A percentile compares a stretch with the other conserved stretches of the same genome.
phyloP scores from a whole-genome alignment of 2,797 vertebrate genomes.

The Tarsius wallacei region DNA sequence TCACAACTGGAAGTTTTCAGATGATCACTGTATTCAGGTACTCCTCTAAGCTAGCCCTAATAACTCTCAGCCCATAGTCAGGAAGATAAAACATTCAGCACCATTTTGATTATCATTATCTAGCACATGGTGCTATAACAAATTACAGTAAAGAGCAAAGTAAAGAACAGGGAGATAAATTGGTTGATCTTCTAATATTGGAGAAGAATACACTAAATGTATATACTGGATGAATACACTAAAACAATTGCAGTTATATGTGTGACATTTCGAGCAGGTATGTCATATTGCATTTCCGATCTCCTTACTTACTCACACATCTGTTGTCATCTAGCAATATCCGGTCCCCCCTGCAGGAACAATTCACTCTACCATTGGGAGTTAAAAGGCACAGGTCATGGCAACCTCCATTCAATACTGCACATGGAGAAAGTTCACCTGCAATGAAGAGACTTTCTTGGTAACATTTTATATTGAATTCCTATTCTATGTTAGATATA shows the following conservation, averaged over 20 bases:
- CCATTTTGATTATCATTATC: conserved; percentile 58
- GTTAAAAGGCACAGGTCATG: conserved; percentile 98
- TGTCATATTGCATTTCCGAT: not conserved
- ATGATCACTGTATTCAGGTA: not conserved
- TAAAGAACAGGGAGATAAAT: not conserved
- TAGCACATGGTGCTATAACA: not conserved
- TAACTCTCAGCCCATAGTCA: not conserved
- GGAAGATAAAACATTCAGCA: not conserved
- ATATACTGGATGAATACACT: not conserved
- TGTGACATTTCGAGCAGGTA: not conserved
- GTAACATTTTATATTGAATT: not conserved
- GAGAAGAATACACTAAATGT: not conserved
- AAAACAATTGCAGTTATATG: not conserved
- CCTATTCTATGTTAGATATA: not conserved
- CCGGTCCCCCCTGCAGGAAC: conserved; percentile 97
- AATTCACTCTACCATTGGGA: conserved; percentile 96
- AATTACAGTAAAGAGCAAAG: not conserved
- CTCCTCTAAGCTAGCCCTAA: not conserved
- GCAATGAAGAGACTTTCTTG: conserved; percentile 25
- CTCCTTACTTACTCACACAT: conserved; percentile 97
- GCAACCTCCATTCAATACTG: conserved; percentile 96
- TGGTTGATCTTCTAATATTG: not conserved
- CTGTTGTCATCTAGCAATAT: conserved; percentile 97
- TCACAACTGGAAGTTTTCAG: not conserved
- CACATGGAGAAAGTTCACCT: conserved; percentile 97